Base-by-base conservation (phyloP, 2,113 vertebrate species). In the Peucedramus taeniatus region DNA sequence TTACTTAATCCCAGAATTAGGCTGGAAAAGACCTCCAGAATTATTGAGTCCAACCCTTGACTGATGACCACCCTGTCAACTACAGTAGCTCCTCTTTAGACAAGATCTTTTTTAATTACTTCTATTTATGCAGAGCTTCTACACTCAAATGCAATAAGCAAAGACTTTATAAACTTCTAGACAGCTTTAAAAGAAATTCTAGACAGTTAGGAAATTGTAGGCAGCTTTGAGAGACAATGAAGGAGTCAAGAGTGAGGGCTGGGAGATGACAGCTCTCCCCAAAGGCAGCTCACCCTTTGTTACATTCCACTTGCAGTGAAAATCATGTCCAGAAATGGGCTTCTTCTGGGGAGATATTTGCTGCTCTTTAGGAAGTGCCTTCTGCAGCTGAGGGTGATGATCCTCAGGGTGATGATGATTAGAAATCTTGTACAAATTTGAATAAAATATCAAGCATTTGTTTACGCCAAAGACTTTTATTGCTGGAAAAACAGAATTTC, bases 291-390 rank as follows among this genome's bases (percentile, higher is more conserved):
- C 2, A 1, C 49, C 40, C 23, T 49, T 15, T 33, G 3, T 24
- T 21, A 14, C n/a, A 7, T 82, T 79, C 61, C 70, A 69, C 7
- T 4, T 47, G 76, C 69, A 30, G 39, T 9, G 68, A 54, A 53
- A 60, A 75, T 26, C 5, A 0, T 33, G 18, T n/a, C 69, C 68
- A 63, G 79, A 89, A 83, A 88, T 7, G 24, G 23, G n/a, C 24
- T 82, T 53, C 47, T 78, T 28, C 44, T 64, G 37, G 14, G 18
- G 50, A 60, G 40, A 10, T 12, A 30, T 6, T 31, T 78, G 50
- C 50, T 95, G 16, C 45, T 84, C 49, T 74, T 59, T 10, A 51
- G 14, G 12, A 94, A 86, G 88, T 93, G 96, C 92, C 92, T 93
- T 95, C 64, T 88, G 89, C 75, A 72, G 1, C 54, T 17, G 22